Evolutionary conservation across 2,797 vertebrate species (phyloP), one percentile per base, ranked within the genome.

Genomic region (Oreortyx pictus): DNA sequence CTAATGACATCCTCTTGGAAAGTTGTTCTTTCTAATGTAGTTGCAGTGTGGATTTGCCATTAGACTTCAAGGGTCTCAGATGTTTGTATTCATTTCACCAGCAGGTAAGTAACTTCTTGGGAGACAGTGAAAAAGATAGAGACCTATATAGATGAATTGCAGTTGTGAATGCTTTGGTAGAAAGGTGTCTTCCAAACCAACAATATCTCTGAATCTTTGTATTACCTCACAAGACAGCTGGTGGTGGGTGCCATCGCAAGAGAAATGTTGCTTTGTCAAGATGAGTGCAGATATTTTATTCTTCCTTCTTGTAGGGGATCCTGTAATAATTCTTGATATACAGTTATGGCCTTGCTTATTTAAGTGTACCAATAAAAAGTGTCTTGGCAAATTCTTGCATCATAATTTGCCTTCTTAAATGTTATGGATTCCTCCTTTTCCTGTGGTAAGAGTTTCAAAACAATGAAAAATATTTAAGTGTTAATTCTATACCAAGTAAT

Each of bases 321-420:
- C 9, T 76, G 16, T 50, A 73, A 47, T 7, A 56, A n/a, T 41
- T 90, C 79, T 87, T 92, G 46, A 46, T 85, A 65, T 49, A 65
- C 19, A 62, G 35, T 74, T 76, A 59, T 57, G 23, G 2, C 15
- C 60, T 65, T 91, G 74, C 8, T 89, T 89, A 47, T 89, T 17
- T 54, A 81, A 74, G 14, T 50, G 22, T 56, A 72, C 25, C 10
- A 37, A 78, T 81, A 85, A 85, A 94, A 94, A 33, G 10, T 65
- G 23, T 75, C 73, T 70, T 81, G 15, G 60, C 89, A 92, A 89
- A 90, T 73, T 16, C n/a, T 76, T 82, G 49, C 78, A 79, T 70
- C 56, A 15, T 56, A 83, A 81, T 85, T 86, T 83, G 6, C 47
- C 9, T 89, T 92, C 88, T 91, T 54, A 86, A 77, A 81, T 67